phyloP scores from a whole-genome alignment of 2,888 invertebrate species.

The Eristalis intricaria region DNA sequence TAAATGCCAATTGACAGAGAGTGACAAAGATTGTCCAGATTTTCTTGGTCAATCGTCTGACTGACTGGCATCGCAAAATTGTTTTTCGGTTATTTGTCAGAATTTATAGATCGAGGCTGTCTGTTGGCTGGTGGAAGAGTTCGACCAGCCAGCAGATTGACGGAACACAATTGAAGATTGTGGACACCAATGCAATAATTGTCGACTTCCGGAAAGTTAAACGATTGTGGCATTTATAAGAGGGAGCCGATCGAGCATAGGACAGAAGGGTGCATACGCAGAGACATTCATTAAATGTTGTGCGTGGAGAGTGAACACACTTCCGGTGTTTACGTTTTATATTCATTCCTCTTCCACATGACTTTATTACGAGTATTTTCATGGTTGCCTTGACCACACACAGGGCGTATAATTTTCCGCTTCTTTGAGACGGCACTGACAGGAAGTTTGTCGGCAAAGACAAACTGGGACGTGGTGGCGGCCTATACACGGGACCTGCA shows the following conservation, averaged over 20 bases:
- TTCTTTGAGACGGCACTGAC: background rate
- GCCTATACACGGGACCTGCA: no score
- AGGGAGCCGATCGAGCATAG: conserved; percentile 19
- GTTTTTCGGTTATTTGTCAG: conserved; percentile 44
- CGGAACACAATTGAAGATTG: conserved; percentile 53
- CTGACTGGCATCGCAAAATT: conserved; percentile 15
- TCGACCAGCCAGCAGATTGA: background rate
- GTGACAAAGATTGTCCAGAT: conserved; percentile 30
- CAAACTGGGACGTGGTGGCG: background rate
- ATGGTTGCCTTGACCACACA: background rate
- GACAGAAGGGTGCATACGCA: conserved; percentile 28
- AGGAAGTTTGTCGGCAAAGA: background rate
- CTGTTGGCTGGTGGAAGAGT: background rate
- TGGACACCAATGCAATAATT: conserved; percentile 63
- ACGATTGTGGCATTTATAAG: conserved; percentile 55
- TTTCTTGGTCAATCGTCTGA: conserved; percentile 38
- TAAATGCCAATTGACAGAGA: conserved; percentile 45
- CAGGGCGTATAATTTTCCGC: background rate
- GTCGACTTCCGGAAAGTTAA: conserved; percentile 70
- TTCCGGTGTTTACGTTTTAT: conserved; percentile 47
- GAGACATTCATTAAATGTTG: conserved; percentile 9
- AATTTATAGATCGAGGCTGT: background rate
- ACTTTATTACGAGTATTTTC: background rate
- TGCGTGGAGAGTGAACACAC: conserved; percentile 38
- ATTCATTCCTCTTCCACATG: background rate